Evolutionary conservation across 37 sponge, comb jelly and placozoan genomes (phyloP), one percentile per base, ranked within the genome.

Genomic region (Axinella damicornis): DNA sequence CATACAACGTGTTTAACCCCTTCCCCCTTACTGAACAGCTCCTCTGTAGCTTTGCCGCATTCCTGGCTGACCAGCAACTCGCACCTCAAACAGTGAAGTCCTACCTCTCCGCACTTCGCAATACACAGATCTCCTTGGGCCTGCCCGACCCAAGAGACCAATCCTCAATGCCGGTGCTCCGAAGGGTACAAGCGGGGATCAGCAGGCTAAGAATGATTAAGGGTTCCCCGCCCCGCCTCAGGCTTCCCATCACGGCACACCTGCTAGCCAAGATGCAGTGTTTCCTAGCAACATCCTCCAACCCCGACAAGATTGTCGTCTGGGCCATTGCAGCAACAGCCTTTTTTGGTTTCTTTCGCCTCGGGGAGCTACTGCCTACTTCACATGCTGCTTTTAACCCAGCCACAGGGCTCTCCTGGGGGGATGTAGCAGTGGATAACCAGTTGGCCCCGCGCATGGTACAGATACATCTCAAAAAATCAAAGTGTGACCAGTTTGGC

Each of bases 101-200:
- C 2, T 71, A 71, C 73, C 40, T 71, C 36, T 35, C 46, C 9
- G 73, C 53, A 18, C 25, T 71, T 71, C 73, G 52, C 36, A 71
- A 38, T 21, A 14, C 37, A 34, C 73, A 71, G 73, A 71, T 71
- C 4, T 40, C 36, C 40, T n/a, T n/a, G n/a, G n/a, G n/a, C n/a
- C n/a, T n/a, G n/a, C n/a, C n/a, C n/a, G n/a, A n/a, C n/a, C n/a
- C 40, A 38, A 24, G 73, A n/a, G 52, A 71, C 25, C 46, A 38
- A 18, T 71, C 71, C 12, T 69, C 71, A 36, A 5, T 69, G 6
- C 71, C 71, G 12, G 37, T 30, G 12, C 12, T 69, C 5, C 27
- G 32, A 31, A 30, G 71, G 6, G 37, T 69, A 4, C 33, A 34
- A 22, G 71, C 28, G 6, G 71, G 71, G 33, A 69, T 69, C 12